Evolutionary conservation across 2,888 invertebrate genomes (phyloP).

Genomic region (Oxyscelio sp.): DNA sequence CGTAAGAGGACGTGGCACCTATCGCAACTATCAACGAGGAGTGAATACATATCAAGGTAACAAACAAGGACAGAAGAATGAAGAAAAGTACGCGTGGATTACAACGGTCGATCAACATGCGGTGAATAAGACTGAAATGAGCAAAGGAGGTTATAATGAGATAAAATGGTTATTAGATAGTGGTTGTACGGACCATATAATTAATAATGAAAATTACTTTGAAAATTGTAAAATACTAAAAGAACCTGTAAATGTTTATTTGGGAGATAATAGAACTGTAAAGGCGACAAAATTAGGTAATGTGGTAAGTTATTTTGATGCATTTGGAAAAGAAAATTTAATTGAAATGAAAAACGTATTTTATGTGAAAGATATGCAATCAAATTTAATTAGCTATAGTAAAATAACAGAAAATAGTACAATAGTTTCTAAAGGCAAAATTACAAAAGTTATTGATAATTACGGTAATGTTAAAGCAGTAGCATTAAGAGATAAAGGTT

Average conservation of each 20-base stretch:
- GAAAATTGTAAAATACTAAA: slow-evolving; percentile 1
- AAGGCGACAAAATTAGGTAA: slow-evolving; percentile 41
- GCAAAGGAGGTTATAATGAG: slow-evolving; percentile 5
- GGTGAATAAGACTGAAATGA: not conserved
- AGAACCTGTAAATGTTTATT: slow-evolving; percentile 37
- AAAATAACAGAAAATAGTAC: slow-evolving; percentile 28
- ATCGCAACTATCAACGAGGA: slow-evolving; percentile 5
- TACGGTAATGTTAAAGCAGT: slow-evolving; percentile 14
- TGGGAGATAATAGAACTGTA: slow-evolving; percentile 13
- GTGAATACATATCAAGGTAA: not conserved
- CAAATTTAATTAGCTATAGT: slow-evolving; percentile 34
- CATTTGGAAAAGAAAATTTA: slow-evolving; percentile 14
- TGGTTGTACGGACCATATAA: slow-evolving; percentile 47
- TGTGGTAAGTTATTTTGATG: slow-evolving; percentile 30
- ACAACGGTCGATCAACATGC: slow-evolving; percentile 12
- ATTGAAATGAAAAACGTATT: slow-evolving; percentile 31
- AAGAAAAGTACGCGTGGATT: slow-evolving; percentile 26
- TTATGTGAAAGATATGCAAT: slow-evolving; percentile 32
- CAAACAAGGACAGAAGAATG: slow-evolving; percentile 10
- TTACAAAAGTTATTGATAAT: slow-evolving; percentile 8
- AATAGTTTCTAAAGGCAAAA: slow-evolving; percentile 29
- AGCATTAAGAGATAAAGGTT: not conserved
- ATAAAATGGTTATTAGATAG: slow-evolving; percentile 42
- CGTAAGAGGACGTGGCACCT: slow-evolving; percentile 14
- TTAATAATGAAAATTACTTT: slow-evolving; percentile 54